Conservation (phyloP, 1,140 invertebrate species). For the Colletes gigas region DNA sequence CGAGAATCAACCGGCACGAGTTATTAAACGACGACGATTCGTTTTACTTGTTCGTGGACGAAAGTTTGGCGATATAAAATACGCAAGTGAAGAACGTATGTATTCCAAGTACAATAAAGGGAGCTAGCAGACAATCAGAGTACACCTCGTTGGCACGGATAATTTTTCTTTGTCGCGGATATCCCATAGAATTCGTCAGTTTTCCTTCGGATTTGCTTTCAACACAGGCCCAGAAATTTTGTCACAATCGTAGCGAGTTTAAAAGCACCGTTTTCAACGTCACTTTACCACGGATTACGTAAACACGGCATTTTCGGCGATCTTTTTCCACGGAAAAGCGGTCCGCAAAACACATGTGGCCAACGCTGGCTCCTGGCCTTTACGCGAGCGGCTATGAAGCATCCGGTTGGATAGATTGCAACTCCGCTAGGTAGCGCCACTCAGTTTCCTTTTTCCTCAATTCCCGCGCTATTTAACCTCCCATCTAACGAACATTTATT, state of each 20-base stretch:
- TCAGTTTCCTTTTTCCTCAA: conserved; percentile 25
- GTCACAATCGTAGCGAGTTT: conserved; percentile 18
- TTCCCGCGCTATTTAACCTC: neutral
- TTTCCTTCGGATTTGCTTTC: neutral
- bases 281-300: conserved; percentile 69
- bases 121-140: conserved; percentile 3
- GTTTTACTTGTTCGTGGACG: conserved; percentile 5
- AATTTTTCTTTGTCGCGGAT: conserved; percentile 16
- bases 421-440: conserved; percentile 22
- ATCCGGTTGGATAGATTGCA: conserved; percentile 64
- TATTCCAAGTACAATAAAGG: neutral
- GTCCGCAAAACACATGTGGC: conserved; percentile 70
- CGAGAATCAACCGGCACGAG: conserved; percentile 19
- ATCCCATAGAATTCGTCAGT: neutral
- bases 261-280: conserved; percentile 51
- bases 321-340: conserved; percentile 60
- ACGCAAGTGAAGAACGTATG: neutral
- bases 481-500: neutral
- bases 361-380: conserved; percentile 67
- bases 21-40: conserved; percentile 16
- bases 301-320: conserved; percentile 70
- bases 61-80: neutral
- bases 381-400: conserved; percentile 50
- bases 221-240: conserved; percentile 2
- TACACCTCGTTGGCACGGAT: conserved; percentile 10